Base-by-base conservation (phyloP, 1,140 invertebrate species). In the Mesaphorura yosii region DNA sequence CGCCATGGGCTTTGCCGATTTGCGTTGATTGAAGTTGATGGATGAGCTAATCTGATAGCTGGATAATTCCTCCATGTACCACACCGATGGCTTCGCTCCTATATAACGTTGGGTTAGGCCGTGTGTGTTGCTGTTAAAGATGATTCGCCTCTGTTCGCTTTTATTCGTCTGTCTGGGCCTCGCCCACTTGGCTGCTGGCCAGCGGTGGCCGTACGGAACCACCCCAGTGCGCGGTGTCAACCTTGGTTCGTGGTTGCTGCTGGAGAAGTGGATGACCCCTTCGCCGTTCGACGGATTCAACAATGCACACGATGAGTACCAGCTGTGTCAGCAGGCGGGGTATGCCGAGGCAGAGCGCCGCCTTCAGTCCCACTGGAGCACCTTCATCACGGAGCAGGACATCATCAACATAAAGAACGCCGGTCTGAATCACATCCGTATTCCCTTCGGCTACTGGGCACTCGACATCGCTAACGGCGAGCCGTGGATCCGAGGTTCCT, bases 391-490 rank as follows among this genome's bases (percentile, higher is more conserved):
- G 1, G 59, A 60, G 40, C 19, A 34, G 1, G 59, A 60, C 20
- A 53, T 60, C 15, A 48, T 48, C 28, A 14, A 34, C 15, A 26
- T 57, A 17, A 54, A 57, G 34, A 51, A 54, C 39, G 46, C 47
- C 15, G 59, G 59, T 20, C 25, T 60, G 17, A 60, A 60, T 31
- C 59, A 60, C 42, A 25, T 60, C 3, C 29, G 59, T n/a, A 57
- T 60, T 51, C 59, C 59, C 3, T 39, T 60, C 17, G 59, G 59
- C 1, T 57, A 60, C 34, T 60, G 59, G 59, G 59, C 59, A n/a
- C 38, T 57, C 25, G 59, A 57, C 12, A 53, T 55, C 27, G 37
- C 42, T 14, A 1, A 26, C 6, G 59, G 55, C 7, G 59, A 61
- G 26, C 59, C 59, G 15, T 61, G 55, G 55, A 46, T 61, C 26